phyloP scores from a whole-genome alignment of 2,113 vertebrate species.

The Tenrec ecaudatus region DNA sequence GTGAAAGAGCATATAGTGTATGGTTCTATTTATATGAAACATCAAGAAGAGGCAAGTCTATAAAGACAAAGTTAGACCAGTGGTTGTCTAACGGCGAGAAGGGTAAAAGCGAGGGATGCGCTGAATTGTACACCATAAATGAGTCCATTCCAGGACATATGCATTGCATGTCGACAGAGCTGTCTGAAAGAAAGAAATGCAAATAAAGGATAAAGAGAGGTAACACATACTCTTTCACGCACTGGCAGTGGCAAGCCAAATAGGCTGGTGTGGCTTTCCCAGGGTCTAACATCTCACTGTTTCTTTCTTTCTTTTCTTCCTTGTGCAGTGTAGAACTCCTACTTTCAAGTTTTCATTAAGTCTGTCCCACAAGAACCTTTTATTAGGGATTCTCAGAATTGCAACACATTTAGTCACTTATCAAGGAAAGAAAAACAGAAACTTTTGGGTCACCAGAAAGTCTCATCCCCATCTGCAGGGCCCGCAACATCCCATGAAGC shows the following conservation, averaged over 20 bases:
- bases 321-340: neutral
- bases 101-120: neutral
- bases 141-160: neutral
- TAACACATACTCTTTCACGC: neutral
- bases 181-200: neutral
- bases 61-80: neutral
- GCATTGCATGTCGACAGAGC: neutral
- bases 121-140: neutral
- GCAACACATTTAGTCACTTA: neutral
- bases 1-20: neutral
- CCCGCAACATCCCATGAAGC: neutral
- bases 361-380: neutral
- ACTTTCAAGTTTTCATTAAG: neutral
- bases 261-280: neutral
- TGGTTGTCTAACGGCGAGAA: neutral
- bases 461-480: neutral
- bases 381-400: neutral
- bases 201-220: neutral
- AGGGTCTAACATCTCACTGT: neutral
- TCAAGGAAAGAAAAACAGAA: neutral
- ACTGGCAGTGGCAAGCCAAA: neutral
- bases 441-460: neutral
- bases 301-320: neutral
- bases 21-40: neutral
- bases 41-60: neutral